Evolutionary conservation across 2,888 invertebrate genomes (phyloP).

Genomic region (Mycalesis mineus): DNA sequence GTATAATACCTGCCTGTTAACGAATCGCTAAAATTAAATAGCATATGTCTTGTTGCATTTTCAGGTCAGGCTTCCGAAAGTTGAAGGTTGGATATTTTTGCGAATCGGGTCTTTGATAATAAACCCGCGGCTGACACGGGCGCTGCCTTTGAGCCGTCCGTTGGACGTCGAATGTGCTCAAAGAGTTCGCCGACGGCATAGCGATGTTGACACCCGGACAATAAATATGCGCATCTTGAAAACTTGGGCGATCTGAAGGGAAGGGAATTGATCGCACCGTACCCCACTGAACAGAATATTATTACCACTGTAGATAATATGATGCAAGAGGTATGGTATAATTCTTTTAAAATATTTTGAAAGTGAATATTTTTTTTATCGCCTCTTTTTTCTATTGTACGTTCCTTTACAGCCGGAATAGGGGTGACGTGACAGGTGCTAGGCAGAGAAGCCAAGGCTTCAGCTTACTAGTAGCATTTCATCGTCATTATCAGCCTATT

Average conservation of each 20-base stretch:
- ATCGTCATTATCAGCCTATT: too few species aligned
- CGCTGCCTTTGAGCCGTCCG: conserved; percentile 22
- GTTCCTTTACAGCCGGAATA: too few species aligned
- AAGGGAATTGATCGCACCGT: conserved; percentile 4
- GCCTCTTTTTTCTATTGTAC: too few species aligned
- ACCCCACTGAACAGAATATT: not conserved
- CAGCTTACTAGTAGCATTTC: too few species aligned
- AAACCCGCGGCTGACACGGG: conserved; percentile 14
- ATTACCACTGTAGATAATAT: not conserved
- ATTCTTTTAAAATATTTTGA: too few species aligned
- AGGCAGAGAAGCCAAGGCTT: too few species aligned
- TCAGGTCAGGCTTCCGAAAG: conserved; percentile 7
- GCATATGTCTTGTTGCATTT: not conserved
- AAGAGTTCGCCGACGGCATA: conserved; percentile 22
- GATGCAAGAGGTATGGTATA: not conserved
- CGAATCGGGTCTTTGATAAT: conserved; percentile 15
- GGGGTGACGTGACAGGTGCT: too few species aligned
- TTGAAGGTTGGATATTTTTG: conserved; percentile 12
- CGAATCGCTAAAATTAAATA: too few species aligned
- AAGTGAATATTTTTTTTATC: too few species aligned
- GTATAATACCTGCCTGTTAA: too few species aligned
- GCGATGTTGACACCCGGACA: conserved; percentile 17
- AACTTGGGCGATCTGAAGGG: conserved; percentile 14
- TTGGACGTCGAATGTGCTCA: conserved; percentile 22
- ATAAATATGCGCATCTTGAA: conserved; percentile 27